These are phyloP conservation scores for Drosophila nigricruria DNA, from an alignment of 2,888 invertebrate species.

Conservation along the genomic window DNA sequence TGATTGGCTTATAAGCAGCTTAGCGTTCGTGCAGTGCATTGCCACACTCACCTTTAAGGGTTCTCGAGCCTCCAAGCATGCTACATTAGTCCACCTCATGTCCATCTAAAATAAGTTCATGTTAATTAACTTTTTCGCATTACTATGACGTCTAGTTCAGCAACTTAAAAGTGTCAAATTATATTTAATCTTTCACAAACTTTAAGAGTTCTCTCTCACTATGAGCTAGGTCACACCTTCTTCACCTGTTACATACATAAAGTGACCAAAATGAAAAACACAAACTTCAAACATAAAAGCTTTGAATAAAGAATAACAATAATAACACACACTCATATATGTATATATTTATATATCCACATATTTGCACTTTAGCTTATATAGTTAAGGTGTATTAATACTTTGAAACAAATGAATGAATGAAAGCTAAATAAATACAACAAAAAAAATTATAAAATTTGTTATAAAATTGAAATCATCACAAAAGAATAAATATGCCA, in stretches of 20 bases:
- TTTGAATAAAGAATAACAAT: neutral
- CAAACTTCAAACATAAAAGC: neutral
- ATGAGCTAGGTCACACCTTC: too few relatives aligned
- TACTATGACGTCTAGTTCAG: neutral
- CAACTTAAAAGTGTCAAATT: neutral
- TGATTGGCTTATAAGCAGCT: slow-evolving; percentile 54
- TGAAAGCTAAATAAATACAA: neutral
- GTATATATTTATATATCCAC: neutral
- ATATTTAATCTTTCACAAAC: too few relatives aligned
- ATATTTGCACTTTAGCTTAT: neutral
- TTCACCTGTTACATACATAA: too few relatives aligned
- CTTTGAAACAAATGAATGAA: neutral
- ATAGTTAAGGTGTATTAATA: too few relatives aligned
- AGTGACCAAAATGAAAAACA: too few relatives aligned
- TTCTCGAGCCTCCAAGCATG: slow-evolving; percentile 15
- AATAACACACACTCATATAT: neutral
- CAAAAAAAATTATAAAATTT: neutral
- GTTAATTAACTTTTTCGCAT: slow-evolving; percentile 66
- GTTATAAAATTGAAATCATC: neutral
- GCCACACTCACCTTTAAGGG: slow-evolving; percentile 2
- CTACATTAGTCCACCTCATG: slow-evolving; percentile 44
- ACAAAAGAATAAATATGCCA: neutral
- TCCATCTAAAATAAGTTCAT: slow-evolving; percentile 62
- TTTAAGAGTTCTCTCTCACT: too few relatives aligned
- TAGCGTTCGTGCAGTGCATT: slow-evolving; percentile 32